A percentile compares a stretch with the other conserved stretches of the same genome.
Evolutionary conservation across 2,113 vertebrate species (phyloP).

Genomic region (Ailuropoda melanoleuca): DNA sequence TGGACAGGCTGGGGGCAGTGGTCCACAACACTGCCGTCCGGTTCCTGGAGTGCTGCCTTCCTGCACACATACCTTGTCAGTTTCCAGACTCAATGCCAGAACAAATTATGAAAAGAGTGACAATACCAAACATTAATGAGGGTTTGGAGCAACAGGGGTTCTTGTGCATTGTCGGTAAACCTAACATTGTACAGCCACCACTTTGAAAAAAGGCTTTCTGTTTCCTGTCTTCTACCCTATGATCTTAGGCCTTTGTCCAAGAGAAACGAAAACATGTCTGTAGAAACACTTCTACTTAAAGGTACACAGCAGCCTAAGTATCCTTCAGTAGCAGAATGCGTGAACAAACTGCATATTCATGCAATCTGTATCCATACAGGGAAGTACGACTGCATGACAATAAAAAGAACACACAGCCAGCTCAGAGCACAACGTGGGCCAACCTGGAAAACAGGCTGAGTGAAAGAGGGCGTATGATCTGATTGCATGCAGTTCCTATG

Average conservation of each 20-base stretch:
- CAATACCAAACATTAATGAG: background rate
- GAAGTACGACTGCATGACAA: background rate
- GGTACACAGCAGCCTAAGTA: background rate
- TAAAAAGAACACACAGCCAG: background rate
- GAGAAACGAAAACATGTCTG: background rate
- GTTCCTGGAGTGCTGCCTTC: background rate
- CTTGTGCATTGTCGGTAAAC: background rate
- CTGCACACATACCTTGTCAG: background rate
- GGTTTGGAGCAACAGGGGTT: background rate
- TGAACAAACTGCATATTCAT: too few relatives aligned
- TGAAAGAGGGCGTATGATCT: background rate
- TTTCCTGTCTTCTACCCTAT: background rate
- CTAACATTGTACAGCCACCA: background rate
- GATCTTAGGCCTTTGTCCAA: background rate
- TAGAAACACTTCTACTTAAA: background rate
- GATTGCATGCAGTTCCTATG: background rate
- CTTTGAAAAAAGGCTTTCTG: background rate
- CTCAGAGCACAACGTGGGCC: rapidly evolving
- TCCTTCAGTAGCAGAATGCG: background rate
- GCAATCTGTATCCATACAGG: background rate
- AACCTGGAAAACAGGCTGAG: background rate
- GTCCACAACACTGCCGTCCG: background rate
- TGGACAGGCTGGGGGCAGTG: background rate
- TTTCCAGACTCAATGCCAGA: background rate
- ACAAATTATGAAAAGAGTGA: background rate